Conservation (phyloP, 2,888 invertebrate genomes). For the Axea sp. region DNA sequence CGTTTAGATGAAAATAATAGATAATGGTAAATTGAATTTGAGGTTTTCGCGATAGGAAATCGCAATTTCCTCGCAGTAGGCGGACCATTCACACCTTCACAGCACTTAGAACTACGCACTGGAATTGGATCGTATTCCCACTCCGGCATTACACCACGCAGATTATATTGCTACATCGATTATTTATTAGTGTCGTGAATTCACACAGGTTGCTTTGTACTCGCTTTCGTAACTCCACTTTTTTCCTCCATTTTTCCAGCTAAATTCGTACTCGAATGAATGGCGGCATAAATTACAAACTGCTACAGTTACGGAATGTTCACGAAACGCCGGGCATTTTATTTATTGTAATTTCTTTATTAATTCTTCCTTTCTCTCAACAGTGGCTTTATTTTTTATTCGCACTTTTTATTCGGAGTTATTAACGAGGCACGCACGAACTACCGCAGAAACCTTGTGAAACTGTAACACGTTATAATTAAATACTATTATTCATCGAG, state of each 20-base stretch:
- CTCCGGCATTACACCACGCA: conserved; percentile 70
- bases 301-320: background rate
- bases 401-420: background rate
- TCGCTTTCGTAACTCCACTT: conserved; percentile 2
- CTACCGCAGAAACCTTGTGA: conserved; percentile 31
- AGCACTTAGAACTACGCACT: conserved; percentile 56
- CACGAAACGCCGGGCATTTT: conserved; percentile 1
- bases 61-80: conserved; percentile 17
- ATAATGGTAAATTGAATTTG: conserved; percentile 14
- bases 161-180: conserved; percentile 75
- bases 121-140: conserved; percentile 70
- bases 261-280: conserved; percentile 13
- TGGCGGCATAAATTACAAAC: conserved; percentile 6
- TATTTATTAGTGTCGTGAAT: conserved; percentile 73
- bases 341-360: background rate
- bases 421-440: background rate
- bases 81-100: conserved; percentile 53
- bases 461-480: conserved; percentile 47
- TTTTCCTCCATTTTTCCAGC: background rate
- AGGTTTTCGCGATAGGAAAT: conserved; percentile 14
- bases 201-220: conserved; percentile 37
- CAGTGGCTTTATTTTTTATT: background rate
- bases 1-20: conserved; percentile 12
- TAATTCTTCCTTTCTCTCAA: conserved; percentile 10
- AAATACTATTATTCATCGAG: conserved; percentile 48